A percentile compares a stretch with the other conserved stretches of the same genome.
Conservation (phyloP, 2,113 vertebrate species). For the Gavialis gangeticus region DNA sequence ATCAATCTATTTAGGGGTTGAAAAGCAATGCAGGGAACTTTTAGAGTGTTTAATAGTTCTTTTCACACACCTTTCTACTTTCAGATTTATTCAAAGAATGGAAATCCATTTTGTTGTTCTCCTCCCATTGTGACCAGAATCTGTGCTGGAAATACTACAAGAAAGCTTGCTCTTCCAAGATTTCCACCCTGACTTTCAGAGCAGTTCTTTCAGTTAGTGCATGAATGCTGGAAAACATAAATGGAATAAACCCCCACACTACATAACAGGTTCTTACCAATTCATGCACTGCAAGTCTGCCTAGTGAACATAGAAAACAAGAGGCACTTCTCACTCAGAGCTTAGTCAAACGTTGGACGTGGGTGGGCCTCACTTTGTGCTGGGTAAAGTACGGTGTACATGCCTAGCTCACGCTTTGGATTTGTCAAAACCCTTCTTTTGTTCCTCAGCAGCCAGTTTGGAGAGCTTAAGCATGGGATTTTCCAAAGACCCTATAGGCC, state of each 20-base stretch:
- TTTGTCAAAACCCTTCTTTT: background rate
- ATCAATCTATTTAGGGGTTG: background rate
- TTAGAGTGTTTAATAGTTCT: background rate
- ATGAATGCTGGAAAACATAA: rapidly evolving
- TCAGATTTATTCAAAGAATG: background rate
- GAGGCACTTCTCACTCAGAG: background rate
- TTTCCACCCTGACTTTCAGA: background rate
- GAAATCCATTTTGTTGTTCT: background rate
- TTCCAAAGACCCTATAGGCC: background rate
- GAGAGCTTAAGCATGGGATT: background rate
- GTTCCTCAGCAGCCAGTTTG: background rate
- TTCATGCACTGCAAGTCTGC: background rate
- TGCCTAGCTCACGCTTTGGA: background rate
- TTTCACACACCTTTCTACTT: background rate
- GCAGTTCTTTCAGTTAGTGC: rapidly evolving
- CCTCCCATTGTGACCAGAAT: background rate
- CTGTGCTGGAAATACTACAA: background rate
- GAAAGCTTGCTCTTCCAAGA: background rate
- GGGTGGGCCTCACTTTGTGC: background rate
- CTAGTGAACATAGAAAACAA: background rate
- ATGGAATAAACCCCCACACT: background rate
- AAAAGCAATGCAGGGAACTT: background rate
- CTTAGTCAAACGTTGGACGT: background rate
- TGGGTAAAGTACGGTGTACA: background rate
- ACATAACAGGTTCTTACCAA: background rate